Evolutionary conservation across 2,888 invertebrate species (phyloP).

Genomic region (Ophion costatus): DNA sequence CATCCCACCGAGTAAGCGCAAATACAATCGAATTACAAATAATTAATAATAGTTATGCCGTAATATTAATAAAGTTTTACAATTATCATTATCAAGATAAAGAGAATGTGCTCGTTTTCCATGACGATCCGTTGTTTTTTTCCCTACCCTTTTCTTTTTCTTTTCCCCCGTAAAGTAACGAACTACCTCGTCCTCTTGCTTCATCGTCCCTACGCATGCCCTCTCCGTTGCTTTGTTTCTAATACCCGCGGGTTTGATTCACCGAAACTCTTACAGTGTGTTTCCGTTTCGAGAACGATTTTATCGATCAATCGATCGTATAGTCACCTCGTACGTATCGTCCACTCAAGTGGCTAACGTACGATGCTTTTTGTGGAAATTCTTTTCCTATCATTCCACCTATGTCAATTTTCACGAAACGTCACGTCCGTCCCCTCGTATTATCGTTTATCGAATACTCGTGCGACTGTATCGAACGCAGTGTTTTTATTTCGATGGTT

Average conservation of each 20-base stretch:
- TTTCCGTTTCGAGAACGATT: background rate
- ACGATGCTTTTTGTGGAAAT: background rate
- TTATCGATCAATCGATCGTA: conserved; percentile 5
- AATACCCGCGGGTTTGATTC: conserved; percentile 14
- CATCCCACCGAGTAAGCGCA: conserved; percentile 14
- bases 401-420: conserved; percentile 4
- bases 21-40: conserved; percentile 48
- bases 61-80: conserved; percentile 65
- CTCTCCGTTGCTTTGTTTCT: background rate
- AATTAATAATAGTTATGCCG: conserved; percentile 69
- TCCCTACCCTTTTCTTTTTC: conserved; percentile 20
- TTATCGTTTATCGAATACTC: background rate
- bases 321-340: background rate
- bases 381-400: background rate
- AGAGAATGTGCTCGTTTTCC: conserved; percentile 69
- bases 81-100: conserved; percentile 72
- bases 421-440: background rate
- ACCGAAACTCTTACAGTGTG: background rate
- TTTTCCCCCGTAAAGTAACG: conserved; percentile 19
- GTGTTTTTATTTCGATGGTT: conserved; percentile 2
- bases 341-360: background rate
- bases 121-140: background rate
- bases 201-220: background rate
- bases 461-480: background rate
- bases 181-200: background rate